phyloP scores from a whole-genome alignment of 2,888 invertebrate species.

The Euclidia mi region DNA sequence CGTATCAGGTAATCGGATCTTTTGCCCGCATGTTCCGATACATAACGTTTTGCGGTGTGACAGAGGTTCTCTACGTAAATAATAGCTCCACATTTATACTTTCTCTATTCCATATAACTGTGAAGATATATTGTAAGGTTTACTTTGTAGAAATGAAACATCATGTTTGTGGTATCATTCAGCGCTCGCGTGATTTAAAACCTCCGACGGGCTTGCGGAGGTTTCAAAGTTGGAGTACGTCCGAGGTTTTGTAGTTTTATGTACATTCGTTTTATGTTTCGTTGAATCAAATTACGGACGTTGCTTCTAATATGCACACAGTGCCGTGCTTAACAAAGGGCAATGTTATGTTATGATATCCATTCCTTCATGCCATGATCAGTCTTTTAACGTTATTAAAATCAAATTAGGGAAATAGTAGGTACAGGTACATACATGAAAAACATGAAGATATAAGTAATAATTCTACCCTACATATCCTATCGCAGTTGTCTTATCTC shows the following conservation, averaged over 20 bases:
- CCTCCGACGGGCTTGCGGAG: not conserved
- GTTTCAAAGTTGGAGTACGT: constrained; percentile 1
- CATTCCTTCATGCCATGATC: too few species aligned
- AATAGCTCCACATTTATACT: constrained; percentile 42
- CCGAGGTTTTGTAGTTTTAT: not conserved
- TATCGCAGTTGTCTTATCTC: too few species aligned
- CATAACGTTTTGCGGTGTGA: constrained; percentile 55
- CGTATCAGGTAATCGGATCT: constrained; percentile 65
- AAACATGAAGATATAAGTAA: too few species aligned
- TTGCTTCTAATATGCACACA: not conserved
- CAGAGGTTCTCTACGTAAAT: constrained; percentile 48
- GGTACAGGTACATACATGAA: too few species aligned
- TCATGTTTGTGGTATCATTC: not conserved
- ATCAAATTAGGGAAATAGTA: too few species aligned
- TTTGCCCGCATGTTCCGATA: constrained; percentile 59
- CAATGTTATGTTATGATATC: not conserved
- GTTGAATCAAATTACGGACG: not conserved
- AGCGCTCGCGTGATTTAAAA: not conserved
- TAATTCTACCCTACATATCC: too few species aligned
- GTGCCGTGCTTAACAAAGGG: not conserved
- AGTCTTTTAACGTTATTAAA: too few species aligned
- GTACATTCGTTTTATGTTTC: not conserved
- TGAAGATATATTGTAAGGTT: constrained; percentile 6
- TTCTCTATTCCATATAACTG: constrained; percentile 19
- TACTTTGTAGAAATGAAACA: constrained; percentile 7